Evolutionary conservation across 2,797 vertebrate genomes (phyloP).

Genomic region (Enteromius argenteus): DNA sequence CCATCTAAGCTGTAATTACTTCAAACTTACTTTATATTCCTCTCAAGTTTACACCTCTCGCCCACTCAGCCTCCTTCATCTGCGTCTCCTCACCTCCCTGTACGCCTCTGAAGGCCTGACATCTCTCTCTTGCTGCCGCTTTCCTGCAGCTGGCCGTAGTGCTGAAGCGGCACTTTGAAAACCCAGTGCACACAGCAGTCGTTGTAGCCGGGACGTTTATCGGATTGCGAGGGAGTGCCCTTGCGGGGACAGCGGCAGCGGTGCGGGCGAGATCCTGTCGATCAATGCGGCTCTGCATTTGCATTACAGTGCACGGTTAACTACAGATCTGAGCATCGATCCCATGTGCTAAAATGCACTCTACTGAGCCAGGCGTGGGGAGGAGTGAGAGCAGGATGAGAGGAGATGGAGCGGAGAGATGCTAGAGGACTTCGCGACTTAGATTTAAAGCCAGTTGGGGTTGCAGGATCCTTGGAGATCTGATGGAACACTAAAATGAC

Average conservation of each 20-base stretch:
- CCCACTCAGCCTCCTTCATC: slow-evolving; percentile 43
- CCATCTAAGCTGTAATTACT: slow-evolving; percentile 59
- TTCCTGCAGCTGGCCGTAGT: slow-evolving; percentile 41
- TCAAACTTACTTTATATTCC: slow-evolving; percentile 54
- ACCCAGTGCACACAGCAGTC: slow-evolving; percentile 32
- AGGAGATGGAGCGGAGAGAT: not conserved
- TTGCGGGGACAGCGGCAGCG: slow-evolving; percentile 60
- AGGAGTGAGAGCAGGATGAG: slow-evolving; percentile 5
- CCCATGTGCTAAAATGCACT: slow-evolving; percentile 42
- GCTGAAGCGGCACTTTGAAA: slow-evolving; percentile 61
- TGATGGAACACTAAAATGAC: slow-evolving; percentile 6
- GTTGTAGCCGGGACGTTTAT: slow-evolving; percentile 55
- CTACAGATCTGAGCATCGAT: slow-evolving; percentile 69
- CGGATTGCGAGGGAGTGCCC: slow-evolving; percentile 60
- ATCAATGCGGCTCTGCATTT: slow-evolving; percentile 65
- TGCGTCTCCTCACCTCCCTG: slow-evolving; percentile 34
- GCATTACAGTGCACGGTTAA: slow-evolving; percentile 68
- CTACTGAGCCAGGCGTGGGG: slow-evolving; percentile 1
- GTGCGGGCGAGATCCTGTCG: slow-evolving; percentile 46
- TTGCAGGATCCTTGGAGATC: slow-evolving; percentile 6
- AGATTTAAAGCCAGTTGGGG: slow-evolving; percentile 19
- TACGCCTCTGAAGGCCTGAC: slow-evolving; percentile 32
- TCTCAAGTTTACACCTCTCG: slow-evolving; percentile 44
- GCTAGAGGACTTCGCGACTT: slow-evolving; percentile 13
- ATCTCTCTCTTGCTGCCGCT: slow-evolving; percentile 10